Base-by-base conservation (phyloP, 2,113 vertebrate genomes). In the Chunga burmeisteri region DNA sequence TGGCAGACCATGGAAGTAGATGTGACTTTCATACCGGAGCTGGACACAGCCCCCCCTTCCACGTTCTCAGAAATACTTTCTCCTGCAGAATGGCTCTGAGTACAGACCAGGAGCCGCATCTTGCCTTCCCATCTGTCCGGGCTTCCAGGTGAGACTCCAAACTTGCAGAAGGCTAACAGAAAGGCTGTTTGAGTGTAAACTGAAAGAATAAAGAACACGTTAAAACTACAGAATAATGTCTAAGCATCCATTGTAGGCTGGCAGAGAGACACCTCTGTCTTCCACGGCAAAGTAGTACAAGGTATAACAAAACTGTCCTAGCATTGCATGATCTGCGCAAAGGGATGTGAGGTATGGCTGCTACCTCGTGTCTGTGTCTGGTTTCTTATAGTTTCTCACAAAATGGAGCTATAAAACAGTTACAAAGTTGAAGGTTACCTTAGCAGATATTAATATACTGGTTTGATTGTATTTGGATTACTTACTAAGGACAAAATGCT, bases 401-500 rank as follows among this genome's bases (percentile, higher is more conserved):
- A 79, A 91, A 38, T 22, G 27, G 40, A 56, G 32, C 72, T 59
- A n/a, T 77, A 56, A 87, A 90, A 10, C 22, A 87, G 40, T 86
- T 94, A 44, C 21, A 42, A 44, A 91, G 46, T 40, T 81, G 59
- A 34, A 88, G 30, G 79, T 58, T 86, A 55, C 86, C 62, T 88
- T 88, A 94, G 59, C 10, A 9, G 46, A 58, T 83, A 95, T 81
- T 93, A 93, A 77, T 94, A 44, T 27, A 85, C 72, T 88, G 72
- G 71, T 89, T 73, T 94, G 87, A 93, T 90, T 90, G 67, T 90
- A 68, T 94, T 96, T 96, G 93, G 81, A 94, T 88, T 88, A 67
- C 62, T 93, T 97, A 89, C 89, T 94, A 81, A 93, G 74, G 71
- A 91, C 79, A 90, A 95, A 97, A 93, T 81, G 59, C 88, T 97